phyloP scores from a whole-genome alignment of 1,140 invertebrate species.

The Araneus ventricosus region DNA sequence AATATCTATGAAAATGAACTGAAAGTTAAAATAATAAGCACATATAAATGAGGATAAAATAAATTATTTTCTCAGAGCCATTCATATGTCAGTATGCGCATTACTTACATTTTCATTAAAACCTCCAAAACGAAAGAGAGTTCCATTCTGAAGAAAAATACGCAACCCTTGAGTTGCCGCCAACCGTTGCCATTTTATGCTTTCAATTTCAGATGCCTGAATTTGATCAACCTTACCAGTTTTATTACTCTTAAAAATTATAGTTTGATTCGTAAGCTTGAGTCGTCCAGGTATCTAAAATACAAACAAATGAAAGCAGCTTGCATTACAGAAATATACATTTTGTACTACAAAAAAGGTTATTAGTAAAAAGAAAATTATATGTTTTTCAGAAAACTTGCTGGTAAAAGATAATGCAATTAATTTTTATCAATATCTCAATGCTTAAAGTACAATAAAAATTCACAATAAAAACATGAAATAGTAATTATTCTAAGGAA shows the following conservation, averaged over 20 bases:
- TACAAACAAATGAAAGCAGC: neutral
- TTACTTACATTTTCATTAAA: slow-evolving; percentile 92
- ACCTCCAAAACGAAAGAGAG: slow-evolving; percentile 93
- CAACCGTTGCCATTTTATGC: slow-evolving; percentile 95
- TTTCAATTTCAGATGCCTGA: slow-evolving; percentile 90
- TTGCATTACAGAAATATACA: too few species aligned
- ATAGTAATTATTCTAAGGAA: too few species aligned
- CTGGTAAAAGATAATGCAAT: too few species aligned
- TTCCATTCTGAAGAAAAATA: slow-evolving; percentile 94
- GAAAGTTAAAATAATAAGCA: neutral
- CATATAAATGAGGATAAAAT: neutral
- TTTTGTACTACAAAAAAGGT: too few species aligned
- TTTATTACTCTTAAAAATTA: slow-evolving; percentile 97
- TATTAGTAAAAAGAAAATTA: too few species aligned
- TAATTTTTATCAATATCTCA: too few species aligned
- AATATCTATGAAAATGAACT: too few species aligned
- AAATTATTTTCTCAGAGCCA: too few species aligned
- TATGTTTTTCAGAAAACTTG: too few species aligned
- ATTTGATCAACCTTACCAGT: slow-evolving; percentile 98
- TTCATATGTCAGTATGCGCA: too few species aligned
- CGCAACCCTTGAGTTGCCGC: slow-evolving; percentile 93
- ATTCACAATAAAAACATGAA: too few species aligned
- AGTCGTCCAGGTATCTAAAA: slow-evolving; percentile 89
- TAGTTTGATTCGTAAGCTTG: slow-evolving; percentile 94
- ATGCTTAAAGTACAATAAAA: too few species aligned